These are phyloP conservation scores for Atlantisia rogersi DNA, from an alignment of 2,113 vertebrate species.

Conservation along the genomic window DNA sequence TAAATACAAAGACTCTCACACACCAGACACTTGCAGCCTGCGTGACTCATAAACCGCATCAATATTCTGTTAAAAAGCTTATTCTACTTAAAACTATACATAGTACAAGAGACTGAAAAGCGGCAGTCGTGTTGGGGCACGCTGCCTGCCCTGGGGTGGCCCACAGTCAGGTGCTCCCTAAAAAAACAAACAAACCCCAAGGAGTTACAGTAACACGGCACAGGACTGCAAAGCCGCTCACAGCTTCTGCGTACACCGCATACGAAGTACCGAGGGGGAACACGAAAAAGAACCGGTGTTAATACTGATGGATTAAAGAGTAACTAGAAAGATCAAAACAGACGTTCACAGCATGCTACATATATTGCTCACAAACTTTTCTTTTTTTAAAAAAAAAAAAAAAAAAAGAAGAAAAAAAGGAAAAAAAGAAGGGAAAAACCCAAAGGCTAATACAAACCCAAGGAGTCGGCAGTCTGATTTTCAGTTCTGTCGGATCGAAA, in stretches of 20 bases:
- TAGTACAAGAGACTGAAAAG: conserved; percentile 69
- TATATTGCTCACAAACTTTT: conserved; percentile 73
- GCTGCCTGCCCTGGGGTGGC: conserved; percentile 72
- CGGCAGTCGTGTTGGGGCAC: conserved; percentile 67
- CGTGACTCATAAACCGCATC: conserved; percentile 74
- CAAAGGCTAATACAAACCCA: conserved; percentile 60
- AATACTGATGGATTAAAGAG: conserved; percentile 82
- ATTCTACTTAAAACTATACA: conserved; percentile 78
- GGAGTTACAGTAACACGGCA: conserved; percentile 81
- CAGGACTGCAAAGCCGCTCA: conserved; percentile 79
- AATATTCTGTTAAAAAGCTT: conserved; percentile 77
- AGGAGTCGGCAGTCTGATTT: conserved; percentile 76
- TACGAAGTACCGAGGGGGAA: conserved; percentile 76
- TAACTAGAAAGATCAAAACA: conserved; percentile 65
- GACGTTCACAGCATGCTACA: conserved; percentile 80
- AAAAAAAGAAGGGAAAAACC: too few species aligned
- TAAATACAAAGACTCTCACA: conserved; percentile 70
- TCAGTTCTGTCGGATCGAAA: conserved; percentile 59
- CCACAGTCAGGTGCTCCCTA: conserved; percentile 76
- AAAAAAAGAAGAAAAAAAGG: too few species aligned
- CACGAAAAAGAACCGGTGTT: conserved; percentile 73
- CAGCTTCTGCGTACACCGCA: conserved; percentile 79
- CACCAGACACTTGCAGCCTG: conserved; percentile 66
- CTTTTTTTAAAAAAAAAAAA: not conserved
- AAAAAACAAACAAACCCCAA: conserved; percentile 4